Conservation (phyloP, 2,113 vertebrate species). For the Onychorhynchus coronatus region DNA sequence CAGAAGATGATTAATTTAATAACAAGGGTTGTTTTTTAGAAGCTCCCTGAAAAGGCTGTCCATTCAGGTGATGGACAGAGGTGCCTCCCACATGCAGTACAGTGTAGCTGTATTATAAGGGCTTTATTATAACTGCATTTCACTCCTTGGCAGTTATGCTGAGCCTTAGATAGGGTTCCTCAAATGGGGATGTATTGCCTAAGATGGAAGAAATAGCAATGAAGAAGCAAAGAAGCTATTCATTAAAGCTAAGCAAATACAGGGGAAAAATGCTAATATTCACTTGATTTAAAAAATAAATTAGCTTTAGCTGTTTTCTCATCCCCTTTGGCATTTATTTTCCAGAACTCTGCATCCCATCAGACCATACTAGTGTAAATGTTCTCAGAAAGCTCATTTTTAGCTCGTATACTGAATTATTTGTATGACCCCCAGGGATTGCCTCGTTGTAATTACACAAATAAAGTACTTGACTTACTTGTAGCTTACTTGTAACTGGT, state of each 20-base stretch:
- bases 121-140: neutral
- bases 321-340: constrained; percentile 41
- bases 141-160: neutral
- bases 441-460: constrained; percentile 29
- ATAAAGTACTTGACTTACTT: neutral
- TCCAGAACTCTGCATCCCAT: constrained; percentile 32
- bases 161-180: neutral
- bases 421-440: constrained; percentile 7
- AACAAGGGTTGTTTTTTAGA: neutral
- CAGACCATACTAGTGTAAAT: neutral
- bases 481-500: neutral
- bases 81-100: neutral
- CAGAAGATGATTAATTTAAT: neutral
- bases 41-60: neutral
- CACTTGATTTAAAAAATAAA: constrained; percentile 45
- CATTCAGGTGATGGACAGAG: neutral
- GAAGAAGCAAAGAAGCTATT: neutral
- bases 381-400: constrained; percentile 52
- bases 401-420: constrained; percentile 13
- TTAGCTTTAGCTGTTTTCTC: constrained; percentile 3
- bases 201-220: neutral
- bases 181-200: neutral
- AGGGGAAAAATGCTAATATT: neutral
- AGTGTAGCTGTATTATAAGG: neutral
- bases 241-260: constrained; percentile 1